Evolutionary conservation across 2,113 vertebrate genomes (phyloP).

Genomic region (Rhynchomys soricoides): DNA sequence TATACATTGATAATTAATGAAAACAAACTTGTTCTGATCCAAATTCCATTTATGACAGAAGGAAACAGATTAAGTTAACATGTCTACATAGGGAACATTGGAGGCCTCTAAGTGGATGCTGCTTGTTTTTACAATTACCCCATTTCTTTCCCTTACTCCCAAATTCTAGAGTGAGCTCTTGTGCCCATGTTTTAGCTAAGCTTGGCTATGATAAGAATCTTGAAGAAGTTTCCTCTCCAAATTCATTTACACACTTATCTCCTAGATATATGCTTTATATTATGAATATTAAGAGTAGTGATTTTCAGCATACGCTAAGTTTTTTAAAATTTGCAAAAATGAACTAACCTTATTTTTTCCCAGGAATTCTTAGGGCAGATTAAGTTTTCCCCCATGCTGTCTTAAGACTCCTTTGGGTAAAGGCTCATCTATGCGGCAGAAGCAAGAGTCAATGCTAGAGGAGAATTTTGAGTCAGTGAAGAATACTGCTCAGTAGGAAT

Average conservation of each 20-base stretch:
- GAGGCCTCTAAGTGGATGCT: neutral
- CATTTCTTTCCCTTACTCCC: neutral
- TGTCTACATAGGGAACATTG: neutral
- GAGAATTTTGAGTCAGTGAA: neutral
- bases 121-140: neutral
- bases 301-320: neutral
- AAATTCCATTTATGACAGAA: neutral
- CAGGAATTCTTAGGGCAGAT: neutral
- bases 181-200: neutral
- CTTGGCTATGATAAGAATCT: neutral
- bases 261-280: neutral
- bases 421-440: neutral
- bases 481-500: too few relatives aligned
- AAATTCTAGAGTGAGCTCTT: neutral
- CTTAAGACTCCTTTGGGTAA: neutral
- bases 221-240: neutral
- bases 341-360: neutral
- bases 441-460: neutral
- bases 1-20: neutral
- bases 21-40: neutral
- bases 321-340: neutral
- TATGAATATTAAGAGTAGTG: neutral
- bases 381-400: neutral
- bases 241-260: neutral
- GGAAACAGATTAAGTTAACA: neutral